A percentile compares a stretch with the other conserved stretches of the same genome.
Evolutionary conservation across 2,113 vertebrate genomes (phyloP).

Genomic region (Calidris pygmaea): DNA sequence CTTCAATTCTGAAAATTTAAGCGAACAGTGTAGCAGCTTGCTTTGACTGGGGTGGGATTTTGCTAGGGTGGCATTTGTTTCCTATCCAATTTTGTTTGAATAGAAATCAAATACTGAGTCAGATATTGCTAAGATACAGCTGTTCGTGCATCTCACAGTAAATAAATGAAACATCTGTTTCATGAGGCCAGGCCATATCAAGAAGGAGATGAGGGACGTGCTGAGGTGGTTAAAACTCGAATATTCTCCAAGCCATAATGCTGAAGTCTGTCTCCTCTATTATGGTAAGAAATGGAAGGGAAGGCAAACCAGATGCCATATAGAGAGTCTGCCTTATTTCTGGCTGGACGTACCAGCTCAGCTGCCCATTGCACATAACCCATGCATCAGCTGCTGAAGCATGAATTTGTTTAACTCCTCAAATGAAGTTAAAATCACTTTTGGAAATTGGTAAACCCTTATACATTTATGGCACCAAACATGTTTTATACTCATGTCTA

Average conservation of each 20-base stretch:
- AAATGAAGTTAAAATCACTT: background rate
- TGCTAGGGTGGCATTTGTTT: background rate
- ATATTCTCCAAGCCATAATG: background rate
- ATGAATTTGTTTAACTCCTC: background rate
- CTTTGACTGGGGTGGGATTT: background rate
- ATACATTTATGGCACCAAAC: background rate
- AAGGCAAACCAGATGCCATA: background rate
- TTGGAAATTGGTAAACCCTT: accelerated
- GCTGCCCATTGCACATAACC: background rate
- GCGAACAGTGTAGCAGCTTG: background rate
- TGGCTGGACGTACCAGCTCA: background rate
- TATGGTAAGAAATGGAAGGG: background rate
- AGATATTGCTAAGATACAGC: background rate
- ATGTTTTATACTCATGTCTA: background rate
- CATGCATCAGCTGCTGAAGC: background rate
- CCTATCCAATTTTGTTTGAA: background rate
- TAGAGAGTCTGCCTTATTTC: background rate
- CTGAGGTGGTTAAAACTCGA: background rate
- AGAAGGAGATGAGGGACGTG: background rate
- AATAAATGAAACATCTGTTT: background rate
- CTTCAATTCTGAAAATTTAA: background rate
- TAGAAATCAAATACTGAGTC: background rate
- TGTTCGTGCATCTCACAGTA: background rate
- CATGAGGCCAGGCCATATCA: background rate
- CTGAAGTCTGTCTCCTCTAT: background rate